These are phyloP conservation scores for Anthonomus grandis DNA, from an alignment of 1,140 invertebrate genomes.

Conservation along the genomic window DNA sequence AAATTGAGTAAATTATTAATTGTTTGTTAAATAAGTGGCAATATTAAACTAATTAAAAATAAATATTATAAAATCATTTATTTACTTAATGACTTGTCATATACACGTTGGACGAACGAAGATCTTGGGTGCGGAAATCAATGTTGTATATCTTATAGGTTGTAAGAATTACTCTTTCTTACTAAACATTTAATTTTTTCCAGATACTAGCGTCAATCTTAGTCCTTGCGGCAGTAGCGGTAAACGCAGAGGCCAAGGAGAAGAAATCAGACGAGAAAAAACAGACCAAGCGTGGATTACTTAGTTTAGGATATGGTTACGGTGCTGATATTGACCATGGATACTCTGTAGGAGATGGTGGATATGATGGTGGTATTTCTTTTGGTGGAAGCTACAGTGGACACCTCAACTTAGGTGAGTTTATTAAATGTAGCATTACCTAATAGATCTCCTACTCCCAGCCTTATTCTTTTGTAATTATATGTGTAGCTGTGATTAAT, in stretches of 20 bases:
- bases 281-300: conserved; percentile 62
- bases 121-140: no score
- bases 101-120: no score
- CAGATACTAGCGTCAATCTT: conserved; percentile 57
- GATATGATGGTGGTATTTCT: conserved; percentile 43
- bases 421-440: neutral
- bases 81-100: no score
- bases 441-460: neutral
- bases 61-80: no score
- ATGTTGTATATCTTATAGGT: no score
- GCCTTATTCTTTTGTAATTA: neutral
- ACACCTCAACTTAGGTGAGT: conserved; percentile 20
- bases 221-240: conserved; percentile 64
- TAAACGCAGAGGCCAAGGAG: conserved; percentile 58
- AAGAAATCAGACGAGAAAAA: conserved; percentile 63
- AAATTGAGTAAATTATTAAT: no score
- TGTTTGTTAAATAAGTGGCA: no score
- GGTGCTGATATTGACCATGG: conserved; percentile 60
- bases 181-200: neutral
- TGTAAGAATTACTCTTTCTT: no score
- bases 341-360: conserved; percentile 51
- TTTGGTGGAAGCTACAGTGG: conserved; percentile 25
- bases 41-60: no score
- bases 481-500: neutral
- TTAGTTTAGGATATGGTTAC: conserved; percentile 57